Percentiles rank a stretch among this genome's conserved stretches.
These are phyloP conservation scores for Platyrinchus mystaceus DNA, from an alignment of 2,797 vertebrate species.

Conservation along the genomic window DNA sequence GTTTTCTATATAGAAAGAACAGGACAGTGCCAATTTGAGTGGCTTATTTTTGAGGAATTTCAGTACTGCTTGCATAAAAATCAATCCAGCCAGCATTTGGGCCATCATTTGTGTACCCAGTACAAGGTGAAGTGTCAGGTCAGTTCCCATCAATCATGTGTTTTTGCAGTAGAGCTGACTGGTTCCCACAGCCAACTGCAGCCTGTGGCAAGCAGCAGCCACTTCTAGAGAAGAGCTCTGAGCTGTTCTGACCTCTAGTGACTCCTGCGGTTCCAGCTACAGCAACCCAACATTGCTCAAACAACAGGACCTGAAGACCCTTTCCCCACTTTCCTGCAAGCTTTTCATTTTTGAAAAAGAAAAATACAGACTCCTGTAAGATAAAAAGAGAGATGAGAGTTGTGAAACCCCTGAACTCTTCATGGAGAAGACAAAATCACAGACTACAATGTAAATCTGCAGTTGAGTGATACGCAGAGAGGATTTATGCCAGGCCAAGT, in stretches of 20 bases:
- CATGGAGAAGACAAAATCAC: neutral
- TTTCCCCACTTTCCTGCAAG: neutral
- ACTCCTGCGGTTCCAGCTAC: neutral
- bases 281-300: neutral
- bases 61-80: neutral
- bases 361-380: neutral
- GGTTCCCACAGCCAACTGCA: neutral
- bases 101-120: neutral
- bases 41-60: neutral
- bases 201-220: neutral
- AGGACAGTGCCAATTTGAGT: neutral
- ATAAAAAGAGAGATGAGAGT: neutral
- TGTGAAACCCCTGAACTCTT: neutral
- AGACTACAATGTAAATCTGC: neutral
- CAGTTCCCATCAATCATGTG: neutral
- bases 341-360: neutral
- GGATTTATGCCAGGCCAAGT: neutral
- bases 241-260: neutral
- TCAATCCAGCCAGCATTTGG: neutral
- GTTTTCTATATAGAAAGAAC: slow-evolving; percentile 29
- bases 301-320: neutral
- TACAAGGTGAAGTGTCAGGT: neutral
- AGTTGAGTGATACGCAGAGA: neutral
- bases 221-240: neutral
- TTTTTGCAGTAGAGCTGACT: neutral